A percentile compares a stretch with the other conserved stretches of the same genome.
Evolutionary conservation across 2,888 invertebrate species (phyloP).

Genomic region (Phengaris alcon): DNA sequence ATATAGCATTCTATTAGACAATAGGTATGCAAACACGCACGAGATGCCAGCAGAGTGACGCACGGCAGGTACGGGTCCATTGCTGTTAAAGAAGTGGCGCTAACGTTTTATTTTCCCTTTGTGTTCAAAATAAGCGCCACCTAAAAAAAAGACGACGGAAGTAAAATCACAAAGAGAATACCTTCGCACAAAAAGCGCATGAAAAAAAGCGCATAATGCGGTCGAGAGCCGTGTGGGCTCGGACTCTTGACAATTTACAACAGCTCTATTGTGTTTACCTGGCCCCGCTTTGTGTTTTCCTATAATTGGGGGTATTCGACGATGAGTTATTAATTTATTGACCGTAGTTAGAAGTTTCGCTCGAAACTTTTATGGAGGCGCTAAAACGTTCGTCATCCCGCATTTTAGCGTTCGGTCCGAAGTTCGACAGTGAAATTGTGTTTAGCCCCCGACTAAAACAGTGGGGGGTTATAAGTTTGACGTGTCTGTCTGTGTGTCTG

Average conservation of each 20-base stretch:
- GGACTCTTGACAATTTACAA: slow-evolving; percentile 76
- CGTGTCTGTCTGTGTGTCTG: too few species aligned
- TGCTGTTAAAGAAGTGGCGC: slow-evolving; percentile 49
- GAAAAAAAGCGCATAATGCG: slow-evolving; percentile 74
- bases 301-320: slow-evolving; percentile 75
- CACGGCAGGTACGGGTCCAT: slow-evolving; percentile 38
- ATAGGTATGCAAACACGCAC: slow-evolving; percentile 37
- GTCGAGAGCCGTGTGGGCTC: slow-evolving; percentile 61
- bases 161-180: slow-evolving; percentile 74
- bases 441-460: too few species aligned
- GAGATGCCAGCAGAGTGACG: slow-evolving; percentile 46
- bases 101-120: slow-evolving; percentile 58
- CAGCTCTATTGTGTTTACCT: slow-evolving; percentile 79
- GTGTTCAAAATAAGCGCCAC: slow-evolving; percentile 72
- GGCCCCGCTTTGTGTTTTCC: slow-evolving; percentile 68
- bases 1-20: slow-evolving; percentile 33
- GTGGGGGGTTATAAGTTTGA: too few species aligned
- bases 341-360: slow-evolving; percentile 56
- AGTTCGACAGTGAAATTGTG: neutral
- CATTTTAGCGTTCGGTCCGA: slow-evolving; percentile 3
- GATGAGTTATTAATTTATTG: slow-evolving; percentile 79
- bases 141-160: slow-evolving; percentile 73
- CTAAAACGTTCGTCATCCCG: slow-evolving; percentile 62
- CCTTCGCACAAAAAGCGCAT: slow-evolving; percentile 66
- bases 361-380: slow-evolving; percentile 71